These are phyloP conservation scores for Pogona vitticeps DNA, from an alignment of 2,113 vertebrate species.

Conservation along the genomic window DNA sequence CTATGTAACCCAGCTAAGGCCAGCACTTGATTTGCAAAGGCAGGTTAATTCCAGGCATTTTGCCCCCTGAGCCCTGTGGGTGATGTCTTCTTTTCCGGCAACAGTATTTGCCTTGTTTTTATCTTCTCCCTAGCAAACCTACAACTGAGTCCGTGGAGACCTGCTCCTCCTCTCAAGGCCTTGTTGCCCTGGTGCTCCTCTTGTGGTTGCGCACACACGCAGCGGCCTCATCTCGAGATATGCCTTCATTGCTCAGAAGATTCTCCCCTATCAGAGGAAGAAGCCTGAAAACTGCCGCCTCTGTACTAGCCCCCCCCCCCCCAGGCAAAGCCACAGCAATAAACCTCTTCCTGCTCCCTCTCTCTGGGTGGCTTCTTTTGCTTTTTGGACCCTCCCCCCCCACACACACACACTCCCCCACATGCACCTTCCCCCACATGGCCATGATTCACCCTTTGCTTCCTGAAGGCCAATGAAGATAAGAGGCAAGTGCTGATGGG, in stretches of 20 bases:
- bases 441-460: too few species aligned
- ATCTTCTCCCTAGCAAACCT: neutral
- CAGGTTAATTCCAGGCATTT: neutral
- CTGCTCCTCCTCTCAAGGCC: neutral
- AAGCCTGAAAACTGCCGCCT: too few species aligned
- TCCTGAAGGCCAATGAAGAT: neutral
- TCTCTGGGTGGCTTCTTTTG: neutral
- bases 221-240: too few species aligned
- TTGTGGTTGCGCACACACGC: rapidly evolving
- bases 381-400: neutral
- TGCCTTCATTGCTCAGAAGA: too few species aligned
- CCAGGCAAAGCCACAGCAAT: neutral
- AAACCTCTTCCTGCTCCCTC: neutral
- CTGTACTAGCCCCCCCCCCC: too few species aligned
- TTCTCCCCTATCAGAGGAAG: too few species aligned
- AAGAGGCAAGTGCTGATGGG: neutral
- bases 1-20: too few species aligned
- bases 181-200: neutral
- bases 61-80: neutral
- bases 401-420: too few species aligned
- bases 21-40: neutral
- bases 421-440: too few species aligned
- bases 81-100: neutral
- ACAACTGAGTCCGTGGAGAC: neutral
- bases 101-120: neutral